These are phyloP conservation scores for Ceryle rudis DNA, from an alignment of 2,797 vertebrate species.

Conservation along the genomic window DNA sequence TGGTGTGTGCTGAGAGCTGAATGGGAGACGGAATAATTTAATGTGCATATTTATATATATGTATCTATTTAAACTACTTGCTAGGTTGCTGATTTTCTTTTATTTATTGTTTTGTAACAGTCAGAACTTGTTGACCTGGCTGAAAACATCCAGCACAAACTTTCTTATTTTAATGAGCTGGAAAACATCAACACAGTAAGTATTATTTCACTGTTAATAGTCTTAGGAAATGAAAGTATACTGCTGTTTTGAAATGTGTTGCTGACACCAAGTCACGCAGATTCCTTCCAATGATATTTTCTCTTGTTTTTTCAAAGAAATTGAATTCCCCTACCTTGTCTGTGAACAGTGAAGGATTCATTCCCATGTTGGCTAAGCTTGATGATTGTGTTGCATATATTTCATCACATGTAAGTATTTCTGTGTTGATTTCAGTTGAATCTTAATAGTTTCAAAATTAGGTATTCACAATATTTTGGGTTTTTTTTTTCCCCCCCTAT, in stretches of 20 bases:
- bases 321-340: constrained; percentile 94
- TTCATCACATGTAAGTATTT: constrained; percentile 92
- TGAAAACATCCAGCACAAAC: constrained; percentile 96
- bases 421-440: background rate
- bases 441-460: background rate
- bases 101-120: constrained; percentile 77
- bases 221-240: background rate
- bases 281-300: background rate
- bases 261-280: background rate
- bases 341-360: constrained; percentile 97
- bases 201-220: background rate
- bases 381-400: constrained; percentile 97
- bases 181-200: constrained; percentile 96
- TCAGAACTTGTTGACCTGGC: constrained; percentile 94
- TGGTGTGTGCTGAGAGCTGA: background rate
- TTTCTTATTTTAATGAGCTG: constrained; percentile 97
- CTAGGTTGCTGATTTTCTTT: background rate
- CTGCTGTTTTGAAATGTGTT: rapidly evolving
- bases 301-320: constrained; percentile 84
- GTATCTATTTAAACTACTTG: background rate
- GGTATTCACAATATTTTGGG: background rate
- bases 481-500: background rate
- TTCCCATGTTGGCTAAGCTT: constrained; percentile 95
- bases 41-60: rapidly evolving
- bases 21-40: background rate